phyloP scores from a whole-genome alignment of 2,113 vertebrate species.

The Hypomesus transpacificus region DNA sequence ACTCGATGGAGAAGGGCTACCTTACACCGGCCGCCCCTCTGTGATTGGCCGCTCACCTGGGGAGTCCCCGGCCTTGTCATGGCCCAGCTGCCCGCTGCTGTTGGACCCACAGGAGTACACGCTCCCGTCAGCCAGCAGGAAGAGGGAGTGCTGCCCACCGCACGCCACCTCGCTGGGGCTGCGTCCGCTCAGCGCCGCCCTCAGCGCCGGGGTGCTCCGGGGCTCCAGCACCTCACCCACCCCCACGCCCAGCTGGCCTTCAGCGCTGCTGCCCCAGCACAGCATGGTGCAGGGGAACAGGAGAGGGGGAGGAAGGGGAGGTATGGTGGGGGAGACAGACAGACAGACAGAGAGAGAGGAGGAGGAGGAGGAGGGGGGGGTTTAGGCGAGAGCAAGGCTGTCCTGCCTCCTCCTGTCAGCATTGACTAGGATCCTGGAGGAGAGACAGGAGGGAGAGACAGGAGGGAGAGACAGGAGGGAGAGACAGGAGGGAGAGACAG shows the following conservation, averaged over 20 bases:
- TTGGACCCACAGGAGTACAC: constrained; percentile 93
- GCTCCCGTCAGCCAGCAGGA: constrained; percentile 87
- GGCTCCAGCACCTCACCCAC: constrained; percentile 79
- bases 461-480: neutral
- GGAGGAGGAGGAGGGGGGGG: constrained; percentile 28
- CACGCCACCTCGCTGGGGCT: constrained; percentile 85
- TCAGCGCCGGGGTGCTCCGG: constrained; percentile 75
- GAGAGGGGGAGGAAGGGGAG: constrained; percentile 16
- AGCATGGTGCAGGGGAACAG: constrained; percentile 74
- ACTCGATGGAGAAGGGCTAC: neutral
- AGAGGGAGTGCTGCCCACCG: constrained; percentile 85
- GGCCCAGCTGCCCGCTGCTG: constrained; percentile 90
- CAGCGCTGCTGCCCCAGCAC: constrained; percentile 91
- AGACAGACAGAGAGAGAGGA: constrained; percentile 35
- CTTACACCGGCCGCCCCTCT: neutral
- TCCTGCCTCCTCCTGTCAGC: constrained; percentile 64
- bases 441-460: constrained; percentile 12
- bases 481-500: neutral
- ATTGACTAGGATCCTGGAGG: constrained; percentile 55
- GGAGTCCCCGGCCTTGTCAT: constrained; percentile 77
- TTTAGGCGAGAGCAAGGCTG: constrained; percentile 56
- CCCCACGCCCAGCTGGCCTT: constrained; percentile 85
- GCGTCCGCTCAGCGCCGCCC: constrained; percentile 74
- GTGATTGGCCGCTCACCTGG: constrained; percentile 75
- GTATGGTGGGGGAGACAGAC: constrained; percentile 19